Evolutionary conservation across 2,797 vertebrate genomes (phyloP).

Genomic region (Clarias platycephalus): DNA sequence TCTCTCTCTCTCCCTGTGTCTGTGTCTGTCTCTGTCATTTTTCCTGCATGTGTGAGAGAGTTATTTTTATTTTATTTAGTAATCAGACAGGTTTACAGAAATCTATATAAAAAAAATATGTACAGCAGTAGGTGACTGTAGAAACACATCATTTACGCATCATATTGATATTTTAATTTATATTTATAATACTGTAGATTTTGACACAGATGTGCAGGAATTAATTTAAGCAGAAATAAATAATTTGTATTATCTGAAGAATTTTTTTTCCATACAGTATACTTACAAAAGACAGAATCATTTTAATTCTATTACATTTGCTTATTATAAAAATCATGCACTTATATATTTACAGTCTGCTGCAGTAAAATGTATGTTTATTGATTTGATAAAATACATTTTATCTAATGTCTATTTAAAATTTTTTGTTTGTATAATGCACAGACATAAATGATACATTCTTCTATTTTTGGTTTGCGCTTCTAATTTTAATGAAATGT

Average conservation of each 20-base stretch:
- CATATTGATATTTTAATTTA: neutral
- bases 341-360: neutral
- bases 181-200: neutral
- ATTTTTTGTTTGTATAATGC: neutral
- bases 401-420: neutral
- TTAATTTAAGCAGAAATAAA: neutral
- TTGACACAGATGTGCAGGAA: neutral
- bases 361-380: neutral
- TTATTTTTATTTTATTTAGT: neutral
- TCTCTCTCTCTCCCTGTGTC: neutral
- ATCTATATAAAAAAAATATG: neutral
- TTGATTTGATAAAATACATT: neutral
- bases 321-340: neutral
- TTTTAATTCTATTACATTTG: neutral
- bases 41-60: neutral
- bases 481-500: neutral
- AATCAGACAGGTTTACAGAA: neutral
- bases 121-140: neutral
- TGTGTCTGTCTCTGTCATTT: neutral
- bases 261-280: neutral
- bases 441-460: neutral
- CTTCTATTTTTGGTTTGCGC: neutral
- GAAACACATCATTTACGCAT: neutral
- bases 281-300: neutral
- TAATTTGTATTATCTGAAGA: neutral